Base-by-base conservation (phyloP, 2,888 invertebrate species). In the Rhopalosiphum nymphaeae region DNA sequence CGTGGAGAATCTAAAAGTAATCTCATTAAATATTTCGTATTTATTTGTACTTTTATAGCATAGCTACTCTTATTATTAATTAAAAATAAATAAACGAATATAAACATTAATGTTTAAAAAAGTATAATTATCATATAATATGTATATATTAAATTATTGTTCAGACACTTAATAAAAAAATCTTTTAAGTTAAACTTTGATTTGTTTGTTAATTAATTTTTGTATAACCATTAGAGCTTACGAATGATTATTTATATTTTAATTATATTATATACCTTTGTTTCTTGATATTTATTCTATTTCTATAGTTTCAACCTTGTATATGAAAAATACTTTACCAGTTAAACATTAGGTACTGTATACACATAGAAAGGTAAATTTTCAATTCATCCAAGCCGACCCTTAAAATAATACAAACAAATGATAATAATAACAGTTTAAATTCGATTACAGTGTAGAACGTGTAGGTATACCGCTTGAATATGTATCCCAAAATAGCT, bases 371-470 rank as follows among this genome's bases (percentile, higher is more conserved):
- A 49, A 49, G 26, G 49, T 91, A 78, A 49, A 91, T 91, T 91
- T 49, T 91, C 78, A 36, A 78, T 90, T 78, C 67, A 67, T 67
- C 26, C 67, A 36, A 78, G 67, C n/a, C 36, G 13, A 49, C 90
- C 49, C 67, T 67, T 67, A 67, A 90, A 90, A 90, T 89, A 89
- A 44, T 78, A 67, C 46, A 90, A 46, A 90, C 61, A n/a, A 46
- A 90, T 90, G 36, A 49, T 67, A 90, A 67, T 90, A 90, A 88
- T 91, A 78, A 78, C n/a, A 61, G 89, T 91, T 49, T 78, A 91
- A 91, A 91, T 36, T 91, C 78, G 36, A 91, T 91, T 91, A 29
- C n/a, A 57, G 44, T 44, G n/a, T 89, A 21, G 53, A 21, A 53
- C 53, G 21, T 53, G 21, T 53, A 53, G 53, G 21, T 21, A 57